phyloP scores from a whole-genome alignment of 2,888 invertebrate species.

The Agonopterix arenella region DNA sequence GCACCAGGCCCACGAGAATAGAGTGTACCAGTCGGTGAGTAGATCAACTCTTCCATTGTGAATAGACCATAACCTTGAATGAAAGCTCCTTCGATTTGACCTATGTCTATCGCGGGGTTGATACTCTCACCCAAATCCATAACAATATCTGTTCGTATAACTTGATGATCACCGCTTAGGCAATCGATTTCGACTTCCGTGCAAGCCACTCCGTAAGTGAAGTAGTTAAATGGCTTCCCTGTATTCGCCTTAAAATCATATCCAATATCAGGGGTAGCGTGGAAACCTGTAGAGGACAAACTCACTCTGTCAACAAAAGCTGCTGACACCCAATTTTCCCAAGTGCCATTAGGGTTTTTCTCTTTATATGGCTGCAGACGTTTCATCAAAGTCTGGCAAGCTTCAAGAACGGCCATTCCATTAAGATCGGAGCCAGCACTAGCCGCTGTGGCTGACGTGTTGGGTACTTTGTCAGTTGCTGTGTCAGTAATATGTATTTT shows the following conservation, averaged over 20 bases:
- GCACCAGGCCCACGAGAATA: conserved; percentile 93
- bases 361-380: conserved; percentile 85
- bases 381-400: conserved; percentile 84
- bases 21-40: conserved; percentile 88
- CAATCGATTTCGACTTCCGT: conserved; percentile 96
- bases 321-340: conserved; percentile 89
- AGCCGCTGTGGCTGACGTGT: conserved; percentile 93
- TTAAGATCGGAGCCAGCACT: conserved; percentile 93
- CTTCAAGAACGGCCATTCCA: conserved; percentile 92
- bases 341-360: conserved; percentile 84
- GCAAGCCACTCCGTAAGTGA: conserved; percentile 89
- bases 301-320: conserved; percentile 88
- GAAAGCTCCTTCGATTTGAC: conserved; percentile 97
- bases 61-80: conserved; percentile 96
- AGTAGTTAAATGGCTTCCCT: conserved; percentile 89
- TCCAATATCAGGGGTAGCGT: conserved; percentile 85
- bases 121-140: conserved; percentile 98
- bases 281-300: conserved; percentile 90
- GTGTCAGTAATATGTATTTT: conserved; percentile 90
- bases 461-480: conserved; percentile 93
- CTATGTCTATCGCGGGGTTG: conserved; percentile 97
- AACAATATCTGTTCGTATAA: conserved; percentile 93
- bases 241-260: conserved; percentile 82
- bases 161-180: conserved; percentile 94
- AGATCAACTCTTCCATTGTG: conserved; percentile 92